Percentiles rank a stretch among this genome's conserved stretches.
Conservation (phyloP, 2,888 invertebrate species). For the Arrhopalites spinosus region DNA sequence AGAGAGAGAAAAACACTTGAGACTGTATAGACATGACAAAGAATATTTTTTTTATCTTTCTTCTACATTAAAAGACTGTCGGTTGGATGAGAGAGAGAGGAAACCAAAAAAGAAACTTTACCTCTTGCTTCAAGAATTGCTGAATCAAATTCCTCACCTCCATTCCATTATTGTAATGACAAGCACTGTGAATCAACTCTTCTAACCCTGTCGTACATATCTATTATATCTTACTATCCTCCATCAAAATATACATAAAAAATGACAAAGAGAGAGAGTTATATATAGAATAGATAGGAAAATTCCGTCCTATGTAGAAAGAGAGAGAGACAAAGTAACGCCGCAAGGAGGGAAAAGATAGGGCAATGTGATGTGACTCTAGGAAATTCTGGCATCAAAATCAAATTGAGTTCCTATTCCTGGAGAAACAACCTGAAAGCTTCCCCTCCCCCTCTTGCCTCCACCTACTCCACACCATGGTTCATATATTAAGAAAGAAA, state of each 20-base stretch:
- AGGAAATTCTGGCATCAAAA: not conserved
- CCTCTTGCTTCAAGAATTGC: not conserved
- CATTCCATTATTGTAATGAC: constrained; percentile 2
- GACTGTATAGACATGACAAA: too few relatives aligned
- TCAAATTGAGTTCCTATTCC: not conserved
- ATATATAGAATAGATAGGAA: too few relatives aligned
- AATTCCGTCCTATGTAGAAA: too few relatives aligned
- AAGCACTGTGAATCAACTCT: not conserved
- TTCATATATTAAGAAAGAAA: constrained; percentile 4
- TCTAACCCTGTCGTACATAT: not conserved
- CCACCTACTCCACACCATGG: not conserved
- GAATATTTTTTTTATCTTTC: too few relatives aligned
- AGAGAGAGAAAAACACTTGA: too few relatives aligned
- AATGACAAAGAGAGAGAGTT: not conserved
- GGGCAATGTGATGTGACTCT: not conserved
- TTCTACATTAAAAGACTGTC: not conserved
- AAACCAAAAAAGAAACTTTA: not conserved
- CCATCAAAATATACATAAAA: not conserved
- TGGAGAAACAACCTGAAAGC: not conserved
- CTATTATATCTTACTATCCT: not conserved
- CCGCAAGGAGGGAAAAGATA: not conserved
- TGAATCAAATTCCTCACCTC: not conserved
- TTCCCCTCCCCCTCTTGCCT: not conserved
- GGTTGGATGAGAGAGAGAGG: not conserved
- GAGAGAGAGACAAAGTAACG: too few relatives aligned